Evolutionary conservation across 2,888 invertebrate genomes (phyloP).

Genomic region (Sphaerophoria taeniata): DNA sequence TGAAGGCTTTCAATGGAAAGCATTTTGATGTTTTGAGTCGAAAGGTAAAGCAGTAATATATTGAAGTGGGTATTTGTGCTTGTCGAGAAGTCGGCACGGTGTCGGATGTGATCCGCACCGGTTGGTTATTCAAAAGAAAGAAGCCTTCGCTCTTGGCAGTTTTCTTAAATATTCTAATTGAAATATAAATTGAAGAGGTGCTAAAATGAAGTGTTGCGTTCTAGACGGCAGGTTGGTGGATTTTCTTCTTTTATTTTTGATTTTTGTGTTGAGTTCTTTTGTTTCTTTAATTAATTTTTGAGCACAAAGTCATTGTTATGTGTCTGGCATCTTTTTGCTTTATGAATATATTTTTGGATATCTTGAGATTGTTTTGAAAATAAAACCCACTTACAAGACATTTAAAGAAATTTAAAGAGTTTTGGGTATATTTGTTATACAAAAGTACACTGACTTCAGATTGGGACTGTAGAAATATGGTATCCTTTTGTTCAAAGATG

Average conservation of each 20-base stretch:
- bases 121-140: background rate
- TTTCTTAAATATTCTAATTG: conserved; percentile 13
- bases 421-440: background rate
- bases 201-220: conserved; percentile 7
- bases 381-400: too few species aligned
- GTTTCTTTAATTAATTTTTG: conserved; percentile 5
- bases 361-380: too few species aligned
- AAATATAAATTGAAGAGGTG: conserved; percentile 28
- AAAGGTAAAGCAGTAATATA: background rate
- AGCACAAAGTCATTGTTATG: background rate
- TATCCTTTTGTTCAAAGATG: too few species aligned
- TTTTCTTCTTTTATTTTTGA: background rate
- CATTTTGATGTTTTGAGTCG: conserved; percentile 11
- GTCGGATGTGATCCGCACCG: background rate
- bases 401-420: too few species aligned
- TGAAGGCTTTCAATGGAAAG: background rate
- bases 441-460: too few species aligned
- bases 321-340: background rate
- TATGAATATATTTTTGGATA: too few species aligned
- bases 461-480: too few species aligned
- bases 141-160: background rate
- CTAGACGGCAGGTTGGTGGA: background rate
- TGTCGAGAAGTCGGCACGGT: background rate
- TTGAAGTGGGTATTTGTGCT: background rate
- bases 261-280: background rate